Percentiles rank a stretch among this genome's conserved stretches.
Evolutionary conservation across 2,113 vertebrate genomes (phyloP).

Genomic region (Bombycilla garrulus): DNA sequence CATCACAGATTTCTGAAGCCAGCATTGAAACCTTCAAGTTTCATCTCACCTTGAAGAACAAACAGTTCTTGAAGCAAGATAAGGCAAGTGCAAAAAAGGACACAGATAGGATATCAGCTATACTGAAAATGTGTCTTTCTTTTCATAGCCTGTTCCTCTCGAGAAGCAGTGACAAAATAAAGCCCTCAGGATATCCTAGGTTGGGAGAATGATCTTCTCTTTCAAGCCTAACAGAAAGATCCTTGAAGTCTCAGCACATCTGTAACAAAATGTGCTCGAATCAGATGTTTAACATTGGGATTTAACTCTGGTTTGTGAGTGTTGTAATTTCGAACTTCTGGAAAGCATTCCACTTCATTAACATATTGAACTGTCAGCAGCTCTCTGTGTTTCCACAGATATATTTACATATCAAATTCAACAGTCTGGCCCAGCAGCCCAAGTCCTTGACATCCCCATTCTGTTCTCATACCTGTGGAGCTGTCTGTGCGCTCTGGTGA

Average conservation of each 20-base stretch:
- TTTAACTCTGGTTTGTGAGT: not conserved
- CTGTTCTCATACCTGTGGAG: slow-evolving; percentile 67
- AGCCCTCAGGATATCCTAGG: not conserved
- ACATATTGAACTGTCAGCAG: not conserved
- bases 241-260: not conserved
- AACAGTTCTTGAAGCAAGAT: not conserved
- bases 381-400: not conserved
- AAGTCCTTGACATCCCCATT: not conserved
- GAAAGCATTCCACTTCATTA: not conserved
- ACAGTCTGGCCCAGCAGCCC: not conserved
- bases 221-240: not conserved
- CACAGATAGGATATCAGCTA: not conserved
- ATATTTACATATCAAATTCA: not conserved
- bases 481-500: slow-evolving; percentile 71
- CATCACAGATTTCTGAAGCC: not conserved
- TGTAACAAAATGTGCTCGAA: not conserved
- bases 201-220: not conserved
- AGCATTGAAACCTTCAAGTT: not conserved
- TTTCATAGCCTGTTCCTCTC: not conserved
- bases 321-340: not conserved
- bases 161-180: not conserved
- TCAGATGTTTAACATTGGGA: not conserved
- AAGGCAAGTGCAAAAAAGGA: not conserved
- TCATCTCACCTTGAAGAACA: not conserved
- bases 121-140: not conserved